Base-by-base conservation (phyloP, 2,113 vertebrate species). In the Illadopsis cleaveri region DNA sequence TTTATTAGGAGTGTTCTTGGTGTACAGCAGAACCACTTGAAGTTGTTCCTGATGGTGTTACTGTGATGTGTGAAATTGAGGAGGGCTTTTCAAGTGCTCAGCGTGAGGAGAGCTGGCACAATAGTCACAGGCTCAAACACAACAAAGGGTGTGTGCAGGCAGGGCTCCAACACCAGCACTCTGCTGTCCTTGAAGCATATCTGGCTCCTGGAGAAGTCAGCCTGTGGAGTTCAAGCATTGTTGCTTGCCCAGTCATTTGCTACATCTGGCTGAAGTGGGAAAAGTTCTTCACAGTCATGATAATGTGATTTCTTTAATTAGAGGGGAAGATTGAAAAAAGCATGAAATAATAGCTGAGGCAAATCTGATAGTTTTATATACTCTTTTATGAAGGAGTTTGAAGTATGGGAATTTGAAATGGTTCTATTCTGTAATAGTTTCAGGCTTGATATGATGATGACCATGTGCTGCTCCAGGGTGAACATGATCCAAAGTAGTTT, bases 151-250 rank as follows among this genome's bases (percentile, higher is more conserved):
- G 23, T 20, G 11, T 16, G 13, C 15, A 27, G 38, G 58, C 56
- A 21, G 31, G 10, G 65, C 56, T 86, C 61, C 13, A 9, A 3
- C 10, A 3, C 0, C 0, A 64, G n/a, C 5, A 2, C 28, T 75
- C 7, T 77, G 45, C 38, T 62, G 1, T 45, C 45, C 14, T 53
- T 50, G 28, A 70, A 38, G 56, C 2, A 1, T 20, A 13, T 27
- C 30, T 30, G 24, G 31, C 48, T 82, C 35, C 12, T 38, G 11
- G 28, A 65, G 64, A 42, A 58, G 31, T 9, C 72, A 79, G 8
- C 75, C 68, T 24, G 18, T 51, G 8, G 0, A 33, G 44, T 40
- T 76, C 45, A 14, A 19, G 40, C 8, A 0, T 13, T 44, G 17
- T 11, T 61, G 9, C n/a, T 69, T 80, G 44, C 66, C 61, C 14